Conservation (phyloP, 2,888 invertebrate genomes). For the Exephanes ischioxanthus region DNA sequence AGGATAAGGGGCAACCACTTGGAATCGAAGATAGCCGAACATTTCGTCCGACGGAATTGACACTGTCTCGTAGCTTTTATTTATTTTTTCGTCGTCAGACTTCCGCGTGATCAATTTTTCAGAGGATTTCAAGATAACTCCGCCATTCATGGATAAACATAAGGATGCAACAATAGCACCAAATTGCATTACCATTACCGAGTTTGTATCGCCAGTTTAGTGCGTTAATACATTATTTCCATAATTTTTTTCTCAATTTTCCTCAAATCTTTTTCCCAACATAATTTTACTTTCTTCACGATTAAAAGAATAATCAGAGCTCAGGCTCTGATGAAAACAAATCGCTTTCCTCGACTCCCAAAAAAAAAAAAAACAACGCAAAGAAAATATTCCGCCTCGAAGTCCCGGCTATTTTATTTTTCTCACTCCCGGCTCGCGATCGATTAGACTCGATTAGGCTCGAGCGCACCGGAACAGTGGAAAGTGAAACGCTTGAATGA, state of each 20-base stretch:
- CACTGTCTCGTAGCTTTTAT: not conserved
- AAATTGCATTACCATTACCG: no score
- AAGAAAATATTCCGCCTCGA: not conserved
- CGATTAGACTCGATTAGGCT: conserved; percentile 61
- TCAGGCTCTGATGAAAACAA: not conserved
- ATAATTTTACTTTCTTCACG: not conserved
- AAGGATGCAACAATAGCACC: not conserved
- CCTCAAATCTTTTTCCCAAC: not conserved
- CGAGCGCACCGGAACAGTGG: conserved; percentile 44
- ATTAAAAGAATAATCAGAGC: not conserved
- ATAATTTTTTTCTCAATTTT: not conserved
- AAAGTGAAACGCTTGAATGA: conserved; percentile 56
- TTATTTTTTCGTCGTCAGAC: not conserved
- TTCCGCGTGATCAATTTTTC: not conserved
- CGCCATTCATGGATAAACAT: not conserved
- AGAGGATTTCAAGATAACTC: not conserved
- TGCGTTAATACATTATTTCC: not conserved
- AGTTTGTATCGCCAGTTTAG: no score
- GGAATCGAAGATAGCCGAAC: conserved; percentile 10
- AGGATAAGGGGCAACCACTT: not conserved
- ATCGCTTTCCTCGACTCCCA: not conserved
- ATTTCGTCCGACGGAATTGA: conserved; percentile 7
- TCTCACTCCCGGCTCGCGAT: conserved; percentile 15
- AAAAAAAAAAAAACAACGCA: not conserved
- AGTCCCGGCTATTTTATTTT: conserved; percentile 19